Evolutionary conservation across 2,888 invertebrate genomes (phyloP), one percentile per base, ranked within the genome.

Genomic region (Zeuzera pyrina): DNA sequence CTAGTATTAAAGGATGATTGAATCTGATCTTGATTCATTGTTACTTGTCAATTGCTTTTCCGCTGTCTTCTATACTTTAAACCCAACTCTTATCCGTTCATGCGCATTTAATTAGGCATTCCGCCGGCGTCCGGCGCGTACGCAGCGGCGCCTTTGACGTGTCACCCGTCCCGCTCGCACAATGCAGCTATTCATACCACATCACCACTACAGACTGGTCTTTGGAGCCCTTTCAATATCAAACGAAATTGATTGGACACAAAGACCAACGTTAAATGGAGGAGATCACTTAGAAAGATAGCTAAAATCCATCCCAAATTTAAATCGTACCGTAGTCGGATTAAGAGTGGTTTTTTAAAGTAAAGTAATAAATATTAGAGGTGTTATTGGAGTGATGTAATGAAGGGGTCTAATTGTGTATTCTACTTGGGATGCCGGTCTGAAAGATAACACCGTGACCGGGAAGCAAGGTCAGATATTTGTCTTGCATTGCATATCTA

Each of bases 71-170:
- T 47, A 41, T 21, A 45, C 56, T 56, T 47, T 32, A 36, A 43
- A 24, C 46, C 45, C 35, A 47, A 52, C 49, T 47, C 49, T 61
- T 69, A 74, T n/a, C 74, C 74, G 71, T 71, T 77, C 81, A 79
- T 81, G 74, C 78, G 78, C 76, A 68, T 74, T 78, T 79, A 81
- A 81, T 81, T 81, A 81, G 76, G 76, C 74, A 81, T 81, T 81
- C 81, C 70, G 58, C 52, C 55, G 62, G 70, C 78, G 77, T 76
- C 76, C 71, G 78, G 72, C 61, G 67, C 78, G 74, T 72, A 66
- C 71, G 72, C 72, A 69, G 69, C 78, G 79, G 78, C 67, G 57
- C 58, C 74, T 77, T 81, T 81, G 81, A 74, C 63, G 45, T 45
- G 46, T 60, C 55, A 52, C 56, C 49, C 62, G 52, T 76, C 77